Evolutionary conservation across 2,888 invertebrate genomes (phyloP).

Genomic region (Nephrotoma flavescens): DNA sequence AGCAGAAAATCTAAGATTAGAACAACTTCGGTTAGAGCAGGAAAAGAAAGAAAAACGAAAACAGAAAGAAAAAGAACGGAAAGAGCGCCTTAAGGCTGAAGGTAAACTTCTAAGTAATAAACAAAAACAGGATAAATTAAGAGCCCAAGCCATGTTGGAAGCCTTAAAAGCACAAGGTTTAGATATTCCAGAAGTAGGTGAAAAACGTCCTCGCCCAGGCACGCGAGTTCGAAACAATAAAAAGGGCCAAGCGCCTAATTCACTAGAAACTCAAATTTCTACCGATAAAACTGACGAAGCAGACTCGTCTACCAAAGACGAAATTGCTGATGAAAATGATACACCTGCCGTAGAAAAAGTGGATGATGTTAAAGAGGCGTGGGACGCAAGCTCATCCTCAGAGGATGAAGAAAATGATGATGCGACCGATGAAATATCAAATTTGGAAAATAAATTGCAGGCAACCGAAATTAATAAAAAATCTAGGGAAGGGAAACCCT

Average conservation of each 20-base stretch:
- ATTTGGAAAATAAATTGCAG: slow-evolving; percentile 5
- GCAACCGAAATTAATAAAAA: slow-evolving; percentile 14
- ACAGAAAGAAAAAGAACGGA: slow-evolving; percentile 82
- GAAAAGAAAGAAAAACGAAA: slow-evolving; percentile 81
- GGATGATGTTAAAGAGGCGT: slow-evolving; percentile 63
- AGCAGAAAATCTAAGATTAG: slow-evolving; percentile 53
- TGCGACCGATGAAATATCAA: slow-evolving; percentile 32
- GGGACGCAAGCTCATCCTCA: slow-evolving; percentile 59
- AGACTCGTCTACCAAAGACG: slow-evolving; percentile 14
- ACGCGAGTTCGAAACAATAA: slow-evolving; percentile 60
- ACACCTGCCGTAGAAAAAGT: slow-evolving; percentile 25
- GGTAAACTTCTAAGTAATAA: slow-evolving; percentile 87
- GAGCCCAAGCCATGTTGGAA: slow-evolving; percentile 80
- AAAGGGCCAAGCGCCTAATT: slow-evolving; percentile 37
- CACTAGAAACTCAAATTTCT: not conserved
- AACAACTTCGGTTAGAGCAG: slow-evolving; percentile 65
- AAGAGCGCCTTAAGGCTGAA: slow-evolving; percentile 88
- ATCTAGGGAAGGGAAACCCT: not conserved
- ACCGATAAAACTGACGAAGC: slow-evolving; percentile 19
- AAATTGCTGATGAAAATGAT: slow-evolving; percentile 14
- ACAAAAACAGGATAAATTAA: slow-evolving; percentile 79
- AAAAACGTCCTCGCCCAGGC: slow-evolving; percentile 46
- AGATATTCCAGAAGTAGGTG: slow-evolving; percentile 58
- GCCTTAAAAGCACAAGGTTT: slow-evolving; percentile 79
- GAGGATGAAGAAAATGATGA: slow-evolving; percentile 34